phyloP scores from a whole-genome alignment of 2,797 vertebrate species.

The Dicrostonyx torquatus region DNA sequence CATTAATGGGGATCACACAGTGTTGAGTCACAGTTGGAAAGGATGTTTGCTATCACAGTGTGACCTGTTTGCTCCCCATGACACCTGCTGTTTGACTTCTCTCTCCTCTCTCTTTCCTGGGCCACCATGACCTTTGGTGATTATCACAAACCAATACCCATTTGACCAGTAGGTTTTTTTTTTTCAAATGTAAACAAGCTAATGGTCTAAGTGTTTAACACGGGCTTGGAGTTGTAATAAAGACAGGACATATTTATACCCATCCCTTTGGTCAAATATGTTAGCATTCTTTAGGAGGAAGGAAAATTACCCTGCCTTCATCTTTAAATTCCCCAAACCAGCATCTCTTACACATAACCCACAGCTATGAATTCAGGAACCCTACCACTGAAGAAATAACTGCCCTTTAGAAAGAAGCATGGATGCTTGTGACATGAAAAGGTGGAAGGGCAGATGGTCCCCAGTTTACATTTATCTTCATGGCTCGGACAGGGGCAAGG shows the following conservation, averaged over 20 bases:
- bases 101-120: not conserved
- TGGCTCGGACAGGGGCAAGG: not conserved
- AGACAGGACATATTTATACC: not conserved
- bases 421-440: not conserved
- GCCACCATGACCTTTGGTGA: not conserved
- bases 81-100: slow-evolving; percentile 11
- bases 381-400: not conserved
- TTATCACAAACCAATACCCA: not conserved
- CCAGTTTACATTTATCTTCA: not conserved
- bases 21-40: slow-evolving; percentile 59
- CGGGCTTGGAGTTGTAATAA: not conserved
- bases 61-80: slow-evolving; percentile 27
- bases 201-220: not conserved
- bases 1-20: not conserved
- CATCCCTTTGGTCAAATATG: not conserved
- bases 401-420: not conserved
- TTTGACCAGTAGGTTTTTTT: slow-evolving; percentile 30
- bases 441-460: not conserved
- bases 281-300: not conserved
- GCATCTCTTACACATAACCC: not conserved
- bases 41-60: slow-evolving; percentile 58
- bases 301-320: not conserved
- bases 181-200: slow-evolving; percentile 35
- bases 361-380: not conserved
- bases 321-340: not conserved